phyloP scores from a whole-genome alignment of 1,140 invertebrate species.

The Drosophila serrata region DNA sequence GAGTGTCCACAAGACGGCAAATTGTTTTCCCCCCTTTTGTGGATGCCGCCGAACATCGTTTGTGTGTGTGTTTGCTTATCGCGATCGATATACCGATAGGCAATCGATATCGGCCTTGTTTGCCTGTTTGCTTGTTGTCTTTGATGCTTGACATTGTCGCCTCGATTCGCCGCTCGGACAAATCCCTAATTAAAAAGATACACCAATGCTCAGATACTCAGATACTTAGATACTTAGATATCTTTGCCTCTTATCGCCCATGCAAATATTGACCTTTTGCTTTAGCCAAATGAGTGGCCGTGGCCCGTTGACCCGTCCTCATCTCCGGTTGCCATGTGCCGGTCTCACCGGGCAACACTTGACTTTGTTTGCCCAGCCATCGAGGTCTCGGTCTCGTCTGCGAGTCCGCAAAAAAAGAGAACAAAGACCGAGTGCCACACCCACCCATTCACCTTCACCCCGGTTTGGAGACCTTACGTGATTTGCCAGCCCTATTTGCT shows the following conservation, averaged over 20 bases:
- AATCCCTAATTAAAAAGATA: constrained; percentile 78
- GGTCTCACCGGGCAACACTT: constrained; percentile 53
- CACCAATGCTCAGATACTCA: constrained; percentile 27
- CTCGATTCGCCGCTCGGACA: constrained; percentile 44
- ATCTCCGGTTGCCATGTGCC: constrained; percentile 23
- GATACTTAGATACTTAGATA: constrained; percentile 22
- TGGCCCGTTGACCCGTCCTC: constrained; percentile 20
- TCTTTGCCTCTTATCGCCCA: constrained; percentile 30
- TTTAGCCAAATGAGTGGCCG: constrained; percentile 41
- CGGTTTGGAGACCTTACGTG: constrained; percentile 11
- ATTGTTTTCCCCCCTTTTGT: constrained; percentile 54
- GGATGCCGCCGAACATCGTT: constrained; percentile 67
- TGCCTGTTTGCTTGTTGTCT: constrained; percentile 38
- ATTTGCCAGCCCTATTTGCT: constrained; percentile 48
- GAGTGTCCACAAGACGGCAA: constrained; percentile 40
- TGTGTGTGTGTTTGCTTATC: constrained; percentile 62
- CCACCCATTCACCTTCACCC: neutral
- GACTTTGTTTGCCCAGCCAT: constrained; percentile 68
- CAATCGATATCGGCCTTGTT: constrained; percentile 44
- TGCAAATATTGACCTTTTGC: constrained; percentile 40
- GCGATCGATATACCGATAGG: constrained; percentile 58
- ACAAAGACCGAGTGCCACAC: constrained; percentile 19
- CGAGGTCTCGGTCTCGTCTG: constrained; percentile 51
- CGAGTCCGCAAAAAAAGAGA: constrained; percentile 16
- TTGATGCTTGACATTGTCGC: constrained; percentile 49